Base-by-base conservation (phyloP, 2,888 invertebrate genomes). In the Drosophila merina region DNA sequence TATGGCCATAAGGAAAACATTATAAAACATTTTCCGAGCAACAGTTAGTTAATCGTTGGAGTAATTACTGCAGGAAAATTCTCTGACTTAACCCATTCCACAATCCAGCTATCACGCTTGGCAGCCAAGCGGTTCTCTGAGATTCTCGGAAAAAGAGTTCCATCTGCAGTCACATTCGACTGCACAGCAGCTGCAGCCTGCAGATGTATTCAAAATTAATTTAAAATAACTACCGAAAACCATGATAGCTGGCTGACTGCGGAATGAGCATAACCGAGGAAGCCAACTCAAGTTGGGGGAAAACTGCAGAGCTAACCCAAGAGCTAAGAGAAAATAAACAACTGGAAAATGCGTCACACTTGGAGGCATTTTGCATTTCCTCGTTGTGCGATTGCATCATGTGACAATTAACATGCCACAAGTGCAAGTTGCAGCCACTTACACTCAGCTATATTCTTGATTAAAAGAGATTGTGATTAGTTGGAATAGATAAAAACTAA, bases 351-450 rank as follows among this genome's bases (percentile, higher is more conserved):
- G 59, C 86, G 88, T 88, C 87, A 89, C 88, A 89, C 83, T 81
- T 79, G 88, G 77, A 70, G 74, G 73, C 81, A 73, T 76, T 79
- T 79, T 77, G 79, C 78, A 89, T 88, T 88, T 88, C 89, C 88
- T 88, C 67, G 78, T 88, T 85, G 71, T 47, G 78, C 77, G 84
- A 76, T 87, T 86, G 80, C 86, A 82, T 82, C 88, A 87, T 69
- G 75, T 79, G 83, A 85, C 88, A 87, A 85, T 86, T 85, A 85
- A 78, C 79, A 72, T 79, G 76, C 87, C 85, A 58, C 79, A 81
- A 75, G 68, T 57, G 72, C 73, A 68, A 74, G 69, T 52, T 52
- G 62, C 63, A 60, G 51, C 57, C 57, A 38, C 45, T 51, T 52
- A 14, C 47, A 64, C 45, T 44, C 36, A 28, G 40, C 52, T 20